Evolutionary conservation across 2,113 vertebrate species (phyloP).

Genomic region (Otocyon megalotis): DNA sequence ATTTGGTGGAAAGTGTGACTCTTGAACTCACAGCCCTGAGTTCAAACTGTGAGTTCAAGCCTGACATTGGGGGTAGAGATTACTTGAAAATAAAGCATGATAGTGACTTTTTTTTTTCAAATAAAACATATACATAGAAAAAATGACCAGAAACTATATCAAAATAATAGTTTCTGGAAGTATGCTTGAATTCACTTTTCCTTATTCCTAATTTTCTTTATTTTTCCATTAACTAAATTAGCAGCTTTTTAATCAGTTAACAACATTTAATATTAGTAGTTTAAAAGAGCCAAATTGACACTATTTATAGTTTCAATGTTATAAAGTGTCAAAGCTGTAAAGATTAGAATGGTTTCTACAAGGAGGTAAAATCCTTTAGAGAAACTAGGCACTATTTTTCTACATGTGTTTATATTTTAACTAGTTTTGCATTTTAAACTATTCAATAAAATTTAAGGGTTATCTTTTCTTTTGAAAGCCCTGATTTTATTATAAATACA

Average conservation of each 20-base stretch:
- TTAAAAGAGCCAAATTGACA: slow-evolving; percentile 13
- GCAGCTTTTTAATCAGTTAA: slow-evolving; percentile 30
- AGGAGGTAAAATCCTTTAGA: background rate
- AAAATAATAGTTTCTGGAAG: slow-evolving; percentile 42
- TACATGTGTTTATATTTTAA: background rate
- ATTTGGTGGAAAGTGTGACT: background rate
- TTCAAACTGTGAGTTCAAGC: background rate
- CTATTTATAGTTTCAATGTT: background rate
- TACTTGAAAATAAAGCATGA: background rate
- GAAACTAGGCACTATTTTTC: background rate
- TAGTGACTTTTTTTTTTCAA: background rate
- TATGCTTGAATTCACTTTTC: background rate
- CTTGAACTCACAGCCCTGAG: background rate
- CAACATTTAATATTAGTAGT: background rate
- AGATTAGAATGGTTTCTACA: background rate
- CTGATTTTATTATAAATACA: background rate
- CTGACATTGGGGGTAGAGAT: background rate
- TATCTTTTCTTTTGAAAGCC: background rate
- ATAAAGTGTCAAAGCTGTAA: background rate
- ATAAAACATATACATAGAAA: background rate
- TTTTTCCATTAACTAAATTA: slow-evolving; percentile 46
- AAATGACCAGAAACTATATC: background rate
- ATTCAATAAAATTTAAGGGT: background rate
- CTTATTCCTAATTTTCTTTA: slow-evolving; percentile 9
- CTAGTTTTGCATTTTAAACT: slow-evolving; percentile 2